phyloP scores from a whole-genome alignment of 2,888 invertebrate genomes.

The Pristionchus arcanus region DNA sequence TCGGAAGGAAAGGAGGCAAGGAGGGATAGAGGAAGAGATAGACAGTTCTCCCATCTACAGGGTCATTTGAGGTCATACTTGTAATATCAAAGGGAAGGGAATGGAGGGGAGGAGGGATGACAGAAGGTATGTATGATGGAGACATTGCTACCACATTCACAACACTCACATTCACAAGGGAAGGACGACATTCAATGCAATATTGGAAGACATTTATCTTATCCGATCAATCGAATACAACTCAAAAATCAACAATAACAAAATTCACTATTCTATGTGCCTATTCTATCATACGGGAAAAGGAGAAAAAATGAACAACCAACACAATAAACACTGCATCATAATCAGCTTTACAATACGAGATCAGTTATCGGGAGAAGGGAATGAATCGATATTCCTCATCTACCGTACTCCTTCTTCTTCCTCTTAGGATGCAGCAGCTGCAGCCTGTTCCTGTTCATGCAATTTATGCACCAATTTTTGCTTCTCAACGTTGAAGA shows the following conservation, averaged over 20 bases:
- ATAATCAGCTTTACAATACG: conserved; percentile 30
- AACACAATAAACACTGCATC: conserved; percentile 9
- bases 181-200: background rate
- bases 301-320: background rate
- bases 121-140: conserved; percentile 27
- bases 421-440: conserved; percentile 52
- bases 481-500: conserved; percentile 68
- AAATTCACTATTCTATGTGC: background rate
- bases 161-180: background rate
- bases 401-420: conserved; percentile 23
- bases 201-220: background rate
- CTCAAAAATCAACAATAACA: conserved; percentile 42
- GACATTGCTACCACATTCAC: conserved; percentile 34
- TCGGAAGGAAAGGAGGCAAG: conserved; percentile 16
- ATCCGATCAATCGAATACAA: background rate
- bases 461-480: conserved; percentile 67
- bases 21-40: conserved; percentile 29
- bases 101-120: background rate
- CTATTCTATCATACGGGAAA: conserved; percentile 3
- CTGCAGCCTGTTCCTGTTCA: conserved; percentile 68
- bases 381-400: background rate
- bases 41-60: background rate
- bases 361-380: background rate
- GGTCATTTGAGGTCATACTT: conserved; percentile 34
- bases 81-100: background rate